Conservation (phyloP, 2,113 vertebrate species). For the Sander vitreus region DNA sequence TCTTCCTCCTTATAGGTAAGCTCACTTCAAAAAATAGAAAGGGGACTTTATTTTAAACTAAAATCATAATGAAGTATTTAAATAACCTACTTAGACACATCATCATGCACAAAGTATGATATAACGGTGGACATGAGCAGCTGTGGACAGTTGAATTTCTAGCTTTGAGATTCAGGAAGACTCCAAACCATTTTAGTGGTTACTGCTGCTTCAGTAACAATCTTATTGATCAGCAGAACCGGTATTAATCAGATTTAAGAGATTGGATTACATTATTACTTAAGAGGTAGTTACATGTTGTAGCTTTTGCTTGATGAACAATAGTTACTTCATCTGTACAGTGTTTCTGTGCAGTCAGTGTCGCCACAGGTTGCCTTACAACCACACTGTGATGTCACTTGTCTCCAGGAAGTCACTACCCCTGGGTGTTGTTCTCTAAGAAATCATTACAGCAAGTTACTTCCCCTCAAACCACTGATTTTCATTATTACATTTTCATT, state of each 20-base stretch:
- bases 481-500: too few relatives aligned
- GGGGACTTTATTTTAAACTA: neutral
- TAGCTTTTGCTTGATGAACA: too few relatives aligned
- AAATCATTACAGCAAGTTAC: too few relatives aligned
- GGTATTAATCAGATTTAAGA: constrained; percentile 40
- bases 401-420: too few relatives aligned
- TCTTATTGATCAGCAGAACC: constrained; percentile 51
- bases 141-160: neutral
- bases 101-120: neutral
- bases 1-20: constrained; percentile 60
- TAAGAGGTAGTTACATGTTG: too few relatives aligned
- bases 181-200: constrained; percentile 23
- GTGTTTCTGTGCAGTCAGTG: too few relatives aligned
- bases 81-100: neutral
- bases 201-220: constrained; percentile 39
- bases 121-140: neutral
- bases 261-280: constrained; percentile 26
- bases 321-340: too few relatives aligned
- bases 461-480: too few relatives aligned
- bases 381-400: too few relatives aligned
- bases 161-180: constrained; percentile 23
- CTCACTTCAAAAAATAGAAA: neutral
- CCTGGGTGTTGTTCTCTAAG: too few relatives aligned
- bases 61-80: neutral
- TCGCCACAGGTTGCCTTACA: too few relatives aligned